Percentiles rank a stretch among this genome's conserved stretches.
Conservation (phyloP, 2,113 vertebrate species). For the Psittacula cyanocephala region DNA sequence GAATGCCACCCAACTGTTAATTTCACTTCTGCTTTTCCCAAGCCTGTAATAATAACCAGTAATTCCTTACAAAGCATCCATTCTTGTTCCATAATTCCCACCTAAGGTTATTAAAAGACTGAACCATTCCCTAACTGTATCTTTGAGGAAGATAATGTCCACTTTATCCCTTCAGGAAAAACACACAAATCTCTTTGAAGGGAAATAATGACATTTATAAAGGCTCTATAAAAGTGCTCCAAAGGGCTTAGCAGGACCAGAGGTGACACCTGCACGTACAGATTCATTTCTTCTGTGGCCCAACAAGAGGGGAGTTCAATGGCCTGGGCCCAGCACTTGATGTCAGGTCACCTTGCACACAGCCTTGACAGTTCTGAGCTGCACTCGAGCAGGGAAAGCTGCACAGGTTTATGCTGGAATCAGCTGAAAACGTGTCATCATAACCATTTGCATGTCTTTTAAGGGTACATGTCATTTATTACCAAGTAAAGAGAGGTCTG, state of each 20-base stretch:
- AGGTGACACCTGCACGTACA: neutral
- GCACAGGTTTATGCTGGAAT: neutral
- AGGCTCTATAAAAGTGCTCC: neutral
- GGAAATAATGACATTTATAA: neutral
- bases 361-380: neutral
- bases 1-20: slow-evolving; percentile 67
- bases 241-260: neutral
- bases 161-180: slow-evolving; percentile 14
- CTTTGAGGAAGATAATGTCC: slow-evolving; percentile 24
- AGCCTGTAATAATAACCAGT: slow-evolving; percentile 68
- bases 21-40: slow-evolving; percentile 71
- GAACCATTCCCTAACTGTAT: slow-evolving; percentile 32
- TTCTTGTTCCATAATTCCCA: slow-evolving; percentile 57
- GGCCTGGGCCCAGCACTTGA: neutral
- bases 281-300: neutral
- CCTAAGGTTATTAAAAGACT: slow-evolving; percentile 40
- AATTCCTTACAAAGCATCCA: slow-evolving; percentile 68
- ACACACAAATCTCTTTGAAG: neutral
- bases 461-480: neutral
- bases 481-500: neutral
- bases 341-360: neutral
- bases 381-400: neutral
- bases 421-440: accelerated
- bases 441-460: neutral
- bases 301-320: neutral